Evolutionary conservation across 2,113 vertebrate genomes (phyloP).

Genomic region (Edolisoma coerulescens): DNA sequence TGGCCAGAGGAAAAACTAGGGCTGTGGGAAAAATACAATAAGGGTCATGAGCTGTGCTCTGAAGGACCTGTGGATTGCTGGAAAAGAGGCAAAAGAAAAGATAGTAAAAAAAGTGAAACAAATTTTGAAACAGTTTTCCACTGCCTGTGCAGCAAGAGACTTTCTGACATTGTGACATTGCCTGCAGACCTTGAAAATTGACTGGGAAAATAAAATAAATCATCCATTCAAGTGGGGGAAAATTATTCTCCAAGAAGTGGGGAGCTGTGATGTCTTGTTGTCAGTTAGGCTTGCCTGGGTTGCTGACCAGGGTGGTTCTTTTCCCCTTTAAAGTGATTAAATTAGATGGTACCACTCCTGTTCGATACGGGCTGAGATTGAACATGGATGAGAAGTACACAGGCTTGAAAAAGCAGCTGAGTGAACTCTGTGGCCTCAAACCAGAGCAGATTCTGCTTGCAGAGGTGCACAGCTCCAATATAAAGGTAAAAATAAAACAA

Average conservation of each 20-base stretch:
- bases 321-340: conserved; percentile 84
- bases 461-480: conserved; percentile 94
- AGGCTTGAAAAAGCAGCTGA: conserved; percentile 93
- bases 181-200: background rate
- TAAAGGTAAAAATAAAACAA: conserved; percentile 79
- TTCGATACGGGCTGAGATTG: conserved; percentile 89
- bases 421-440: conserved; percentile 91
- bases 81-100: background rate
- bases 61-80: background rate
- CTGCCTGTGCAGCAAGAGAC: background rate
- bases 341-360: conserved; percentile 91
- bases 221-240: background rate
- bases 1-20: background rate
- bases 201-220: background rate
- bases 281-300: background rate
- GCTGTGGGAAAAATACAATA: background rate
- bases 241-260: background rate
- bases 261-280: background rate
- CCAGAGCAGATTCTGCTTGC: conserved; percentile 95
- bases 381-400: conserved; percentile 99
- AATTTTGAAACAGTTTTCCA: background rate
- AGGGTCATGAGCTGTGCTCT: background rate
- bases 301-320: background rate
- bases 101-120: background rate
- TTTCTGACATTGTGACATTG: background rate